Base-by-base conservation (phyloP, 1,140 invertebrate species). In the Lycorma delicatula region DNA sequence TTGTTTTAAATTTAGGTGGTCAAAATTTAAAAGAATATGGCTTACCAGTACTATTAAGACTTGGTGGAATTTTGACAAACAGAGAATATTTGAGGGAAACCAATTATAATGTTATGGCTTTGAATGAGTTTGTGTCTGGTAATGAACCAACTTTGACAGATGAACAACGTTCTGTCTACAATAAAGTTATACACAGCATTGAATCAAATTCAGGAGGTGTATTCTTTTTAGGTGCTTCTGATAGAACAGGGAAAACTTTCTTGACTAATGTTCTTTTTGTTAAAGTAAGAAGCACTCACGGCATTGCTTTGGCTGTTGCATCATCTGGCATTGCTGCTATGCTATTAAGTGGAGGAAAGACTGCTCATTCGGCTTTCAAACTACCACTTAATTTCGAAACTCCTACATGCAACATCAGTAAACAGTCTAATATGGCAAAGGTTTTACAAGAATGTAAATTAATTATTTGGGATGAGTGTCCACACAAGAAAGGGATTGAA, bases 221-320 rank as follows among this genome's bases (percentile, higher is more conserved):
- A n/a, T n/a, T n/a, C n/a, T n/a, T n/a, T n/a, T n/a, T n/a, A n/a
- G n/a, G n/a, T n/a, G n/a, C n/a, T n/a, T n/a, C n/a, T n/a, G n/a
- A n/a, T n/a, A n/a, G n/a, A n/a, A n/a, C n/a, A n/a, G n/a, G n/a
- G n/a, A n/a, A n/a, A n/a, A n/a, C n/a, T n/a, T n/a, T n/a, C n/a
- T n/a, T n/a, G n/a, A n/a, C n/a, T n/a, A n/a, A n/a, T n/a, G n/a
- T n/a, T n/a, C n/a, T n/a, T n/a, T n/a, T n/a, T n/a, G n/a, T n/a
- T n/a, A n/a, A n/a, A n/a, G n/a, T n/a, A n/a, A n/a, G n/a, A n/a
- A n/a, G n/a, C n/a, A n/a, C n/a, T n/a, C n/a, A n/a, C n/a, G n/a
- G n/a, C n/a, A n/a, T n/a, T n/a, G n/a, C n/a, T n/a, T 34, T 75
- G 23, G 67, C 71, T 9, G 60, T 72, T 9, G 74, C 75, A n/a